Percentiles rank a stretch among this genome's conserved stretches.
Evolutionary conservation across 2,797 vertebrate species (phyloP).

Genomic region (Bufotes viridis): DNA sequence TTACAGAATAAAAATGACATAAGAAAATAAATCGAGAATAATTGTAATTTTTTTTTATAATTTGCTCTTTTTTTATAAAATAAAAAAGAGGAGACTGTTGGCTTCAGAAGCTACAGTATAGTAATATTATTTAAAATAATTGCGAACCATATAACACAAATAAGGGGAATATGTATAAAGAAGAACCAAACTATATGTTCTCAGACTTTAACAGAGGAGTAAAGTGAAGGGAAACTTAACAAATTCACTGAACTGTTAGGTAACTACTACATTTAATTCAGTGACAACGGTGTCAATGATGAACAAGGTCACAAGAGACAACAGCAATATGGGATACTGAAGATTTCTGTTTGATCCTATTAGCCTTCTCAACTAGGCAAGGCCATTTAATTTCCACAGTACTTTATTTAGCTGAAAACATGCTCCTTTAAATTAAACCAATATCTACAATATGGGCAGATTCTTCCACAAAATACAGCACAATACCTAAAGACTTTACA

Average conservation of each 20-base stretch:
- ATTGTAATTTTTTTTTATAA: too few relatives aligned
- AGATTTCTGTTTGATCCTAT: constrained; percentile 62
- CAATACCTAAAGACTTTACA: constrained; percentile 63
- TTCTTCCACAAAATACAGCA: constrained; percentile 44
- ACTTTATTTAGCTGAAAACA: constrained; percentile 61
- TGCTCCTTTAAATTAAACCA: constrained; percentile 64
- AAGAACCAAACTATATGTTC: neutral
- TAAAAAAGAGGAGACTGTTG: neutral
- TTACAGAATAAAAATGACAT: too few relatives aligned
- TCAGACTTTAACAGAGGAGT: neutral
- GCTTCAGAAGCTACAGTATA: neutral
- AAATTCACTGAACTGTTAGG: constrained; percentile 60
- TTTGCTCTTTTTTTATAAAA: too few relatives aligned
- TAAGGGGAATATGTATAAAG: neutral
- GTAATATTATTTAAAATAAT: neutral
- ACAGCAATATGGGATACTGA: constrained; percentile 62
- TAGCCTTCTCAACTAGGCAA: constrained; percentile 53
- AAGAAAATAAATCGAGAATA: too few relatives aligned
- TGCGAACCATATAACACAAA: neutral
- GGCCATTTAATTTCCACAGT: constrained; percentile 63
- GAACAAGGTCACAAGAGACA: constrained; percentile 58
- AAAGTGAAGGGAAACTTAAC: constrained; percentile 33
- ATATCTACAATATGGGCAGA: constrained; percentile 46
- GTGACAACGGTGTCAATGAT: constrained; percentile 56
- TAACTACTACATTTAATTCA: constrained; percentile 42